These are phyloP conservation scores for Drosophila jambulina DNA, from an alignment of 1,140 invertebrate species.

Conservation along the genomic window DNA sequence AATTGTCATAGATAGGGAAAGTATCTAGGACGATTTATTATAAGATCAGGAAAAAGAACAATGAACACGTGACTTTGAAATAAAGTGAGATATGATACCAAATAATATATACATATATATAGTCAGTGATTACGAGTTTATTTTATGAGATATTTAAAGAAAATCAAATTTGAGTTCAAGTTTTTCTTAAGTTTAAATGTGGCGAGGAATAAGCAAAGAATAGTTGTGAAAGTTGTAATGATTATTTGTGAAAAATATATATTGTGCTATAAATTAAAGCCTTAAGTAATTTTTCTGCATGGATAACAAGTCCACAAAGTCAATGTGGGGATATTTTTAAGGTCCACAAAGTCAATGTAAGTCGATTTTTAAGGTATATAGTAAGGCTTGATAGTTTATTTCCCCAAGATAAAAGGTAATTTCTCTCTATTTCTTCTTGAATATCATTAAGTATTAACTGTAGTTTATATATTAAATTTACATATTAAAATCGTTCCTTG, in stretches of 20 bases:
- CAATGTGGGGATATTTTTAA: background rate
- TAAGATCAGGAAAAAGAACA: background rate
- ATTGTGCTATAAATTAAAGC: background rate
- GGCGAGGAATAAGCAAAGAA: background rate
- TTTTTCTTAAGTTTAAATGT: background rate
- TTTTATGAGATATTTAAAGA: background rate
- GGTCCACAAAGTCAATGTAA: background rate
- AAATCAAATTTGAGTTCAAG: background rate
- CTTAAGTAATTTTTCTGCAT: background rate
- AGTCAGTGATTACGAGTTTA: background rate
- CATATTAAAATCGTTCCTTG: background rate
- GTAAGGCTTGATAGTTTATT: background rate
- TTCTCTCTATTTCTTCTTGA: fast-evolving
- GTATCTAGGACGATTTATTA: background rate
- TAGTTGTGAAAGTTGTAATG: background rate
- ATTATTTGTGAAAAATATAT: background rate
- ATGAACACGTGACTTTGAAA: background rate
- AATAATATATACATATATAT: too few species aligned
- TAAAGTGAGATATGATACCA: too few species aligned
- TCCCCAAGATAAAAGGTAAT: background rate
- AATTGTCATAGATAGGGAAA: background rate
- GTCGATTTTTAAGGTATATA: background rate
- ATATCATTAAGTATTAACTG: too few species aligned
- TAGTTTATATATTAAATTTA: background rate
- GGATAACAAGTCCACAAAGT: background rate